Base-by-base conservation (phyloP, 2,888 invertebrate genomes). In the Beris morrisii region DNA sequence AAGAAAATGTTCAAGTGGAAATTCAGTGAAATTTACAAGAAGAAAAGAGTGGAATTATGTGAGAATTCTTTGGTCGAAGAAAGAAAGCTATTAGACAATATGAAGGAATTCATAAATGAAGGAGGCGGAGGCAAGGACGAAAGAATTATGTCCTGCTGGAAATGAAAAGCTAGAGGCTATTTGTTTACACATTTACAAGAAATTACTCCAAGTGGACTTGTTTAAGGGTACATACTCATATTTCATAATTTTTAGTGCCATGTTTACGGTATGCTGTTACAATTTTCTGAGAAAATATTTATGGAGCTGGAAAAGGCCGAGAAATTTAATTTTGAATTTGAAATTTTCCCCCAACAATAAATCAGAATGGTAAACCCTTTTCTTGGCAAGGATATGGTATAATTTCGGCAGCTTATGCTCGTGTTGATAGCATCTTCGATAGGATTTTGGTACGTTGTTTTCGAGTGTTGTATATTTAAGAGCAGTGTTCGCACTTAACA, bases 171-270 rank as follows among this genome's bases (percentile, higher is more conserved):
- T 38, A 38, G 9, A 38, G 38, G 38, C 38, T 38, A 38, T 38
- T 38, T 38, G 38, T 38, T 38, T 38, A 38, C 43, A 43, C 38
- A 56, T 43, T 43, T 43, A 56, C 32, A 15, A 12, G 32, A 12
- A 45, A 58, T 46, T 6, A 46, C 31, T 45, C 31, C 28, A 45
- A 22, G 58, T 13, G 11, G 45, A 30, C 30, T 22, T 28, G 4
- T 45, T 45, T 31, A 22, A 45, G 58, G 45, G 31, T 45, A 28
- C 44, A 11, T 45, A 22, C 46, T 30, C 58, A 58, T 58, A 58
- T 30, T 58, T 58, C 58, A 58, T 58, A 58, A 58, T 58, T 58
- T 58, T 58, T 28, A 45, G 11, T 58, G 58, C 58, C 46, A 22
- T 58, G 58, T 58, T 45, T 45, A 44, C 13, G 30, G 43, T 45